Conservation (phyloP, 2,797 vertebrate species). For the Schizopygopsis pylzovi region DNA sequence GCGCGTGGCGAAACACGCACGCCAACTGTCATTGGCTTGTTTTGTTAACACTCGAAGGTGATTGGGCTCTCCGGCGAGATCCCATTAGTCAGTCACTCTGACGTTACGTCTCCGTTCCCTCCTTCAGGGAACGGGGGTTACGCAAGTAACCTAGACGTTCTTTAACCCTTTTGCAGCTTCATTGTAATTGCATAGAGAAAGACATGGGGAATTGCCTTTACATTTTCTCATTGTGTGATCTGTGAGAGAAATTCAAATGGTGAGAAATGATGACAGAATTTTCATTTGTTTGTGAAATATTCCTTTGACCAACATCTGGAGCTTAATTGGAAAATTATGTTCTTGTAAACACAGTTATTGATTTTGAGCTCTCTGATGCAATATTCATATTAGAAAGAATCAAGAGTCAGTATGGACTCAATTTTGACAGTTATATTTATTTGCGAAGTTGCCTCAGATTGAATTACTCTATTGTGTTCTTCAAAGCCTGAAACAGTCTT, state of each 20-base stretch:
- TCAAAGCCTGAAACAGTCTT: slow-evolving; percentile 29
- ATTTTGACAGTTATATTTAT: slow-evolving; percentile 45
- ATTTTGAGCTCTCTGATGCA: slow-evolving; percentile 22
- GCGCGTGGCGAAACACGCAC: no score
- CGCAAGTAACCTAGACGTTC: no score
- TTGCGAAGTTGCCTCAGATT: slow-evolving; percentile 11
- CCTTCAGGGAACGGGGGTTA: no score
- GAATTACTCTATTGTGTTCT: slow-evolving; percentile 37
- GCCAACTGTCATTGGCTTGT: no score
- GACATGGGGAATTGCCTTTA: not conserved
- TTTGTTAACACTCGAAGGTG: no score
- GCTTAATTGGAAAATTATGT: slow-evolving; percentile 3
- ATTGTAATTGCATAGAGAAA: slow-evolving; percentile 13
- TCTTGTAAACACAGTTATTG: slow-evolving; percentile 10
- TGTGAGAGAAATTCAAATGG: not conserved
- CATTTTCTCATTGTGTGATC: slow-evolving; percentile 10
- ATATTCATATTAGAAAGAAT: slow-evolving; percentile 24
- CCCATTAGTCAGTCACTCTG: no score
- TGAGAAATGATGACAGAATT: not conserved
- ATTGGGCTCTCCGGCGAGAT: no score
- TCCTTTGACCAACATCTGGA: slow-evolving; percentile 8
- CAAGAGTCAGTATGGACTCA: slow-evolving; percentile 11
- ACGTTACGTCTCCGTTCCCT: no score
- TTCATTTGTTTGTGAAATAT: not conserved
- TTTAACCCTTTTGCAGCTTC: not conserved